phyloP scores from a whole-genome alignment of 2,888 invertebrate genomes.

The Odontocerum albicorne region DNA sequence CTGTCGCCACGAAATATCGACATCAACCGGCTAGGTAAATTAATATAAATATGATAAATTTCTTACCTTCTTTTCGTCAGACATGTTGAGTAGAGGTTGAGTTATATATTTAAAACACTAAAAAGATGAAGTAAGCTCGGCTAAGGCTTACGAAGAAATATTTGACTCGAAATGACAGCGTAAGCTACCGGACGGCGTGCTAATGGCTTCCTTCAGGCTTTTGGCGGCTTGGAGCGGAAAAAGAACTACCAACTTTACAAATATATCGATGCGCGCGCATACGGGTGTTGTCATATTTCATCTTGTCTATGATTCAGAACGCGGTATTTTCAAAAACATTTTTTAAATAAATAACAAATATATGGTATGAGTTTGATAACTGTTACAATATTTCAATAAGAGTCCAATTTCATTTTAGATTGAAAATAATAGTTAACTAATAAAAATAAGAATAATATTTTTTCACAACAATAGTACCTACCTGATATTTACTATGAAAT shows the following conservation, averaged over 20 bases:
- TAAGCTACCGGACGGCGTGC: constrained; percentile 29
- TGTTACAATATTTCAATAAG: not conserved
- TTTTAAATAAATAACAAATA: not conserved
- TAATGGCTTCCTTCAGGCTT: constrained; percentile 34
- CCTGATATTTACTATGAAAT: too few species aligned
- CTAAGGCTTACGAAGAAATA: constrained; percentile 9
- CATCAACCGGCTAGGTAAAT: not conserved
- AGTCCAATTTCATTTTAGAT: too few species aligned
- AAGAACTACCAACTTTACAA: constrained; percentile 27
- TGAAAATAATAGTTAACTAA: too few species aligned
- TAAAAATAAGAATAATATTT: too few species aligned
- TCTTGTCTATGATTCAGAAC: not conserved
- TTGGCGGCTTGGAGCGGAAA: constrained; percentile 36
- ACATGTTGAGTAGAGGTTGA: constrained; percentile 55
- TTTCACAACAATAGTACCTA: too few species aligned
- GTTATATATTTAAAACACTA: constrained; percentile 38
- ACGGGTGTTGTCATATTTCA: not conserved
- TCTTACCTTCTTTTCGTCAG: constrained; percentile 68
- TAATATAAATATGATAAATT: constrained; percentile 28
- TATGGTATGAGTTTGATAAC: not conserved
- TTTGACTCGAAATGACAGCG: constrained; percentile 25
- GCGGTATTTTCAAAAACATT: not conserved
- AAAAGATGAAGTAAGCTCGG: constrained; percentile 37
- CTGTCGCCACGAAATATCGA: not conserved
- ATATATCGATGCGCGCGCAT: constrained; percentile 33